phyloP scores from a whole-genome alignment of 2,888 invertebrate species.

The Melinaea marsaeus region DNA sequence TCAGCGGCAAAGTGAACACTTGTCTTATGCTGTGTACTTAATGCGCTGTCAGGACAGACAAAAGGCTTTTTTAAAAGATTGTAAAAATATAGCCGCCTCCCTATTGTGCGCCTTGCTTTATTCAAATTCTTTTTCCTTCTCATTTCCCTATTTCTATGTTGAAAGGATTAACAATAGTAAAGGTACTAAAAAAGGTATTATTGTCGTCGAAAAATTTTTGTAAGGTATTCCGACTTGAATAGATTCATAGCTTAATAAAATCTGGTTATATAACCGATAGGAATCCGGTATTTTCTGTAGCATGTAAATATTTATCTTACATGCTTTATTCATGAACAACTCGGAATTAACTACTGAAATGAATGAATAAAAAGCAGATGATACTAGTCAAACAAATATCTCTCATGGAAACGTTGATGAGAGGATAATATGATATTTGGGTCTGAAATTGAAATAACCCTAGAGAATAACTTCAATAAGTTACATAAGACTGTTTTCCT shows the following conservation, averaged over 20 bases:
- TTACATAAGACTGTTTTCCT: too few species aligned
- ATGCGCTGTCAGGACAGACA: slow-evolving; percentile 68
- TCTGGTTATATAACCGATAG: slow-evolving; percentile 5
- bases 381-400: too few species aligned
- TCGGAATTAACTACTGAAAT: too few species aligned
- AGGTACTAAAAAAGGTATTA: slow-evolving; percentile 43
- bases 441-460: too few species aligned
- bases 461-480: too few species aligned
- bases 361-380: too few species aligned
- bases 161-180: slow-evolving; percentile 72
- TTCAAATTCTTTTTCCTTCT: slow-evolving; percentile 65
- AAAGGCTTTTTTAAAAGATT: slow-evolving; percentile 62
- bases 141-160: slow-evolving; percentile 70
- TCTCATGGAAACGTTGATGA: too few species aligned
- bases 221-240: slow-evolving; percentile 12
- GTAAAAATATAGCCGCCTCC: slow-evolving; percentile 64
- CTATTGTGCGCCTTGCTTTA: slow-evolving; percentile 60
- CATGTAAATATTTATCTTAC: too few species aligned
- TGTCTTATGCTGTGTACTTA: slow-evolving; percentile 64
- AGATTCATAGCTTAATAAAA: slow-evolving; percentile 7
- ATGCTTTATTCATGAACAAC: too few species aligned
- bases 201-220: slow-evolving; percentile 16
- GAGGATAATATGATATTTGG: too few species aligned
- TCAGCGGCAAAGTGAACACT: slow-evolving; percentile 59
- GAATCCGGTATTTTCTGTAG: too few species aligned